A percentile compares a stretch with the other conserved stretches of the same genome.
Evolutionary conservation across 2,113 vertebrate species (phyloP).

Genomic region (Myotis brandtii): DNA sequence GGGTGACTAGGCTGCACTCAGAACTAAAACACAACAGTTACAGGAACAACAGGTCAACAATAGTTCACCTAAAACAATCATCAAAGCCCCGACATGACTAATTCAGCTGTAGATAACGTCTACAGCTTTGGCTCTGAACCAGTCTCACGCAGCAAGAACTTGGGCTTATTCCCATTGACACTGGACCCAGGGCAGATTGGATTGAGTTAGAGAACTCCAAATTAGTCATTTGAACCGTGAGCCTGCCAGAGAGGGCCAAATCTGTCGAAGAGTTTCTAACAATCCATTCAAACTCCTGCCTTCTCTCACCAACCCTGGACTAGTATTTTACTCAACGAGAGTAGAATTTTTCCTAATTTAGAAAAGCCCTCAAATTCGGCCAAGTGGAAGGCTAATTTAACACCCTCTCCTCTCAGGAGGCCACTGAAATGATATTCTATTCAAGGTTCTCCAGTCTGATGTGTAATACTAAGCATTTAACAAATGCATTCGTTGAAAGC

Average conservation of each 20-base stretch:
- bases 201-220: neutral
- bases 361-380: neutral
- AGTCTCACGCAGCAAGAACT: neutral
- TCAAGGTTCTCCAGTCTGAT: neutral
- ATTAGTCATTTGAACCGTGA: neutral
- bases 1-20: constrained; percentile 2
- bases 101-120: neutral
- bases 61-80: constrained; percentile 3
- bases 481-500: constrained; percentile 46
- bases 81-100: neutral
- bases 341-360: neutral
- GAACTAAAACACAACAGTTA: neutral
- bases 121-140: neutral
- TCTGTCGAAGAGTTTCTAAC: constrained; percentile 43
- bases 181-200: neutral
- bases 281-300: neutral
- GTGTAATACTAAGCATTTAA: constrained; percentile 22
- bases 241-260: neutral
- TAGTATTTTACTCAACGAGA: constrained; percentile 3
- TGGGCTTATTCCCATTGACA: neutral
- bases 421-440: neutral
- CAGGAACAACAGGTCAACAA: neutral
- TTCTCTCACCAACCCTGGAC: neutral
- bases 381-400: neutral
- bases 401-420: neutral